Evolutionary conservation across 2,797 vertebrate species (phyloP), one percentile per base, ranked within the genome.

Genomic region (Ambastaia sidthimunki): DNA sequence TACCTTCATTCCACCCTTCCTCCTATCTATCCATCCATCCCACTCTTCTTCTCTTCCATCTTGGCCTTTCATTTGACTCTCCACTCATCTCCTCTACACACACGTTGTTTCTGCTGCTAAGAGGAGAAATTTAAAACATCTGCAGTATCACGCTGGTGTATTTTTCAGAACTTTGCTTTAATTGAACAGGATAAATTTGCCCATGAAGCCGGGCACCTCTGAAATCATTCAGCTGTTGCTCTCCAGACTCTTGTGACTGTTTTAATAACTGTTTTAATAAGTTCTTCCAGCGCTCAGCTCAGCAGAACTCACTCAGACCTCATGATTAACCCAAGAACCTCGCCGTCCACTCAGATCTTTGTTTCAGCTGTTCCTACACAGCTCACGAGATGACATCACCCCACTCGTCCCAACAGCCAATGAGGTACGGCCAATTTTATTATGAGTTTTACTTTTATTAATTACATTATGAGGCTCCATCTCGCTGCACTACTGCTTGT

Each of bases 371-470:
- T 31, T 60, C 66, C 57, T 28, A 65, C 44, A 71, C 76, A 3
- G 47, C 34, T 18, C 23, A 12, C 81, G 85, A 83, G 81, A 86
- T 90, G 88, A 91, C 80, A 85, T 88, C 89, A 90, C 74, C 85
- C 72, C 75, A 67, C 21, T 57, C 75, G 52, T 82, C 86, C 87
- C 73, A 69, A 31, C 50, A 69, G 69, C 68, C 82, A 83, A 78
- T 87, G 86, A 91, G 82, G 89, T 87, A 89, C 73, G 54, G 73
- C 7, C 78, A 21, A 68, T 69, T 81, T 83, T 82, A 82, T 88
- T 86, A 85, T 84, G 59, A 87, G 84, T 19, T 82, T 84, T 89
- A 85, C 80, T 84, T 89, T 86, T 79, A 85, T 86, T 82, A 85
- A 85, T 83, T 84, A 80, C 67, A 71, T 66, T 77, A 80, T 80